Conservation (phyloP, 2,888 invertebrate species). For the Ochropleura leucogaster region DNA sequence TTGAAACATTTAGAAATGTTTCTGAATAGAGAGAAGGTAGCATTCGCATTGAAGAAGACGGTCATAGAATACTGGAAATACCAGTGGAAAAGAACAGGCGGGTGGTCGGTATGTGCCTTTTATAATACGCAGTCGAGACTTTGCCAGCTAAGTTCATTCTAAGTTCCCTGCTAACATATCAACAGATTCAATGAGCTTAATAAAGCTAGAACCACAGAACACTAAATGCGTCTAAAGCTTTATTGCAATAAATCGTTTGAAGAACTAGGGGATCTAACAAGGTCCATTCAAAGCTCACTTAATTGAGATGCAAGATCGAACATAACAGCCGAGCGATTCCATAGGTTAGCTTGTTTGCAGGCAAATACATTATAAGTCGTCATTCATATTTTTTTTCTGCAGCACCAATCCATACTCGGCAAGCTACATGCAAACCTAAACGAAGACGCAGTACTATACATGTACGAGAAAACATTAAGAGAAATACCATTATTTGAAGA, state of each 20-base stretch:
- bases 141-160: too few relatives aligned
- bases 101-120: conserved; percentile 83
- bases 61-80: conserved; percentile 87
- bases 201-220: too few relatives aligned
- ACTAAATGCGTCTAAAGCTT: background rate
- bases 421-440: conserved; percentile 89
- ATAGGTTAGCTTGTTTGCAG: background rate
- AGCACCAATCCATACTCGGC: conserved; percentile 87
- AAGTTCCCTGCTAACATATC: too few relatives aligned
- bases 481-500: conserved; percentile 89
- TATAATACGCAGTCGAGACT: background rate
- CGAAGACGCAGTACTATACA: conserved; percentile 88
- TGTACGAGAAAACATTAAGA: conserved; percentile 89
- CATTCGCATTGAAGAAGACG: conserved; percentile 78
- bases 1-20: conserved; percentile 86
- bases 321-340: background rate
- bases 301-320: background rate
- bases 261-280: too few relatives aligned
- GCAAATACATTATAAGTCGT: background rate
- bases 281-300: background rate
- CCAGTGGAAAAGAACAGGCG: conserved; percentile 88
- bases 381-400: conserved; percentile 34
- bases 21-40: conserved; percentile 83
- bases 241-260: background rate
- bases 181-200: too few relatives aligned